These are phyloP conservation scores for Hyphantria cunea DNA, from an alignment of 1,140 invertebrate species.

Conservation along the genomic window DNA sequence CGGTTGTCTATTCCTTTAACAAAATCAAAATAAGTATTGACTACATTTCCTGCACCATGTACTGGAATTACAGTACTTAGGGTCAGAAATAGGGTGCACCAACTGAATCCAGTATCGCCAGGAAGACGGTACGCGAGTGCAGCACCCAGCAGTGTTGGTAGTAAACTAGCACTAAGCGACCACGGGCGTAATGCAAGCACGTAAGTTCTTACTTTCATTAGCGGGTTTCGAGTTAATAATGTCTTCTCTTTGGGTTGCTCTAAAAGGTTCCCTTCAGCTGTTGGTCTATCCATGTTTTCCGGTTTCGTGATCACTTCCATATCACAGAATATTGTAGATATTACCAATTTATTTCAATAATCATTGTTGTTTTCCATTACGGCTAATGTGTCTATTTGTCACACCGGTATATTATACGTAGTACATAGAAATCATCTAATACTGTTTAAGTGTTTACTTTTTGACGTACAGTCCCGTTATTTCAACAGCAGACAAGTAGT, in stretches of 20 bases:
- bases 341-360: no score
- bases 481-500: neutral
- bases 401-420: neutral
- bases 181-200: constrained; percentile 94
- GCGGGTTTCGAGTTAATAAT: constrained; percentile 70
- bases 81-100: constrained; percentile 90
- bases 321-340: constrained; percentile 23
- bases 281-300: constrained; percentile 55
- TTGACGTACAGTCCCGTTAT: neutral
- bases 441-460: no score
- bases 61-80: constrained; percentile 93
- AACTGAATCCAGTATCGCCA: constrained; percentile 87
- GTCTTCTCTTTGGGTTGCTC: constrained; percentile 64
- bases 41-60: constrained; percentile 97
- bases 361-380: no score
- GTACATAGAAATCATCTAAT: no score
- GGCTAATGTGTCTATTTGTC: neutral
- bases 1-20: constrained; percentile 95
- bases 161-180: constrained; percentile 95
- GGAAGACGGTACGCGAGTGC: constrained; percentile 92
- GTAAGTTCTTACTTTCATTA: constrained; percentile 94
- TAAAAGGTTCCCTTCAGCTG: constrained; percentile 68
- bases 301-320: constrained; percentile 52
- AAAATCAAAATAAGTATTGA: constrained; percentile 98
- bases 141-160: constrained; percentile 94